Base-by-base conservation (phyloP, 2,888 invertebrate species). In the Galeopsomyia nigrocyanea region DNA sequence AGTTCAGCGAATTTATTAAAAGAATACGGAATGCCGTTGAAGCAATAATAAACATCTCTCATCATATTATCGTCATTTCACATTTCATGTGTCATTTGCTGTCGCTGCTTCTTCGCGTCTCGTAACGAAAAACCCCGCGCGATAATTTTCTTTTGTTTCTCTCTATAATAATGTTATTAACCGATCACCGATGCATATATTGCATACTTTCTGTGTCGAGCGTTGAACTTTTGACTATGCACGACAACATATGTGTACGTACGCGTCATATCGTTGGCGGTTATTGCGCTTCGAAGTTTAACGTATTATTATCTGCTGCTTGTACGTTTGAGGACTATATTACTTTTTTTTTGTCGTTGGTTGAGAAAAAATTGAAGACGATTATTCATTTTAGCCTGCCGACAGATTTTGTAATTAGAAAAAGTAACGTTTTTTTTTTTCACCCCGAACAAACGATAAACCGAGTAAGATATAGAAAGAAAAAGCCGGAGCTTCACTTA, bases 141-240 rank as follows among this genome's bases (percentile, higher is more conserved):
- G 57, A 49, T 66, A 57, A 31, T 31, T 31, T 60, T 21, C 1
- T 21, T 31, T 19, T 46, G 50, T 21, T 1, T 14, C 21, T 26
- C 19, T 31, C 16, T 22, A 16, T 49, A n/a, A n/a, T 51, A 46
- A 50, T 63, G n/a, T 17, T 57, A 50, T 62, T 14, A 26, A 19
- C 51, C 17, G 17, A 22, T n/a, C n/a, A 26, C 10, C 5, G 3
- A 5, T 26, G 26, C 26, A 5, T 5, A 5, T 5, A 5, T 5
- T n/a, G 9, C n/a, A 21, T 46, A n/a, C 55, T 62, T 62, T 56
- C 49, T 68, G 57, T 57, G 63, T 3, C 57, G 62, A 57, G 49
- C 69, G 17, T 69, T 69, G 56, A 69, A 63, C 69, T 57, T 69
- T 56, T 31, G 13, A 47, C 26, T 22, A 21, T n/a, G 13, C 5